Percentiles rank a stretch among this genome's conserved stretches.
Conservation (phyloP, 2,113 vertebrate genomes). For the Cavia porcellus region DNA sequence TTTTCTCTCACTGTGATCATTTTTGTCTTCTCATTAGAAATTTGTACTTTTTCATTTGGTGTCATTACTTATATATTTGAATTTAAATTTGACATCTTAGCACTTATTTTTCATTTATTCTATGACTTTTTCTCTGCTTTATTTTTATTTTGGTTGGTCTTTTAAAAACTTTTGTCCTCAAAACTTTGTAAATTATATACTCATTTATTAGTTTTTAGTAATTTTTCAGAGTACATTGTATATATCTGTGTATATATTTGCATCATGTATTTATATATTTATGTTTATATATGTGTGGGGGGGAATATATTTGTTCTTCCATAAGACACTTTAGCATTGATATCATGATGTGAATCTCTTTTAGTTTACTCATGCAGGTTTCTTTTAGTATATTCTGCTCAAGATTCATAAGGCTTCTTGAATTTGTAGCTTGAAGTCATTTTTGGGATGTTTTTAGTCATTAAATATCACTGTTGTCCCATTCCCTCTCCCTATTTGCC, state of each 20-base stretch:
- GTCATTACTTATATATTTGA: neutral
- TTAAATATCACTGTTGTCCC: neutral
- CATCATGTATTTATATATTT: neutral
- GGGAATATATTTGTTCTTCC: neutral
- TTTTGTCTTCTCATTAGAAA: constrained; percentile 7
- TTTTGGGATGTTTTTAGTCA: neutral
- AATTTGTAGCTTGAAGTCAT: neutral
- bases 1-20: neutral
- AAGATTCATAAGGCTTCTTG: neutral
- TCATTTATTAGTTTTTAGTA: neutral
- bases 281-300: neutral
- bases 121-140: constrained; percentile 35
- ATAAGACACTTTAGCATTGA: neutral
- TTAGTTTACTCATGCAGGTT: neutral
- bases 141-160: neutral
- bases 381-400: neutral
- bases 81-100: neutral
- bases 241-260: neutral
- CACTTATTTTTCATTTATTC: neutral
- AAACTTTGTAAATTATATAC: constrained; percentile 1
- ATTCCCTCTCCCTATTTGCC: neutral
- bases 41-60: constrained; percentile 9
- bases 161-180: neutral
- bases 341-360: neutral
- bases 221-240: neutral